Evolutionary conservation across 2,113 vertebrate species (phyloP), one percentile per base, ranked within the genome.

Genomic region (Leptocoma aspasia): DNA sequence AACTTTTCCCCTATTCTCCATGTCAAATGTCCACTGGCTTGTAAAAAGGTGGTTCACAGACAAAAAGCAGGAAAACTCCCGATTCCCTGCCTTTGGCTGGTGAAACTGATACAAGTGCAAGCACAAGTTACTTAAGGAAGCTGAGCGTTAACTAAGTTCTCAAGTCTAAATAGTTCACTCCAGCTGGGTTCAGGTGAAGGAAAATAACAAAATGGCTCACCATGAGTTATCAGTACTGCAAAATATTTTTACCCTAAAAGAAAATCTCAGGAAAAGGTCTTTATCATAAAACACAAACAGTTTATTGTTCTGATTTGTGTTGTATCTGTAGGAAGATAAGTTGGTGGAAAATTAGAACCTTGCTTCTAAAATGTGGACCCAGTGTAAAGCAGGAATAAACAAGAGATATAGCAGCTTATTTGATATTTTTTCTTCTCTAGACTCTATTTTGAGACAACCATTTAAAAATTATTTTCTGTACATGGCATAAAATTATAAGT

Each of bases 241-340:
- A 92, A 94, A 95, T 92, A 69, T 35, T 84, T 76, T 68, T 33
- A 70, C n/a, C 19, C 6, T 11, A 44, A 75, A 96, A 61, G 44
- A 91, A 95, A 63, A 31, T 15, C 84, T 86, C 86, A 96, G 93
- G 91, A 95, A 95, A 96, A 96, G 11, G 14, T 83, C 30, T 96
- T 82, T 95, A 96, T 95, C 92, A 82, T 75, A 90, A 89, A 95
- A 73, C 56, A 30, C 68, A 86, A 95, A 94, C 37, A 70, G 52
- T 90, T 94, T 94, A 52, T 91, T 95, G 66, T 71, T 82, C 81
- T 91, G 61, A 91, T 69, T 69, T 94, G 21, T 94, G 76, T 56
- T 95, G 60, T 90, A 95, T 96, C 77, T 95, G 33, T 39, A 84
- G 79, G 26, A 60, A 92, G 53, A 82, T 31, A 80, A 79, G n/a